Evolutionary conservation across 2,113 vertebrate genomes (phyloP).

Genomic region (Emydura subglobosa): DNA sequence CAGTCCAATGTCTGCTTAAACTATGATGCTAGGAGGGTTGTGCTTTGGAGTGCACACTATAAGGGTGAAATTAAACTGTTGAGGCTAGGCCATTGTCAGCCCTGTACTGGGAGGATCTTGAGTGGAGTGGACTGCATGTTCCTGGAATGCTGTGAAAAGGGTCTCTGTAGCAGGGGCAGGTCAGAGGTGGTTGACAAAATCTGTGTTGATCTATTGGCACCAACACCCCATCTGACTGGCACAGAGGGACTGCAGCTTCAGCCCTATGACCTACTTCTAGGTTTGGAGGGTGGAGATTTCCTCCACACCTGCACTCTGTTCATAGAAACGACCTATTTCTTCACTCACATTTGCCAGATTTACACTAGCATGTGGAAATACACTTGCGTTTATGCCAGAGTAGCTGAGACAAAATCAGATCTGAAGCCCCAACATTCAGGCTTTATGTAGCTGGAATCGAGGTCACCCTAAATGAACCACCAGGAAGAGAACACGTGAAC

Average conservation of each 20-base stretch:
- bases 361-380: fast-evolving
- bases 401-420: background rate
- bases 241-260: background rate
- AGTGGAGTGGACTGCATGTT: fast-evolving
- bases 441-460: background rate
- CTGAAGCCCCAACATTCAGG: background rate
- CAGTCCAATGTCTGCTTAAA: background rate
- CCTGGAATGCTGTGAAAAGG: background rate
- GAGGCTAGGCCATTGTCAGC: background rate
- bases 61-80: background rate
- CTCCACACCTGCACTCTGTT: background rate
- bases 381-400: background rate
- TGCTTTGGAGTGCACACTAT: background rate
- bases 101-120: background rate
- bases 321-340: fast-evolving
- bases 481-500: background rate
- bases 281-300: fast-evolving
- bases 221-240: background rate
- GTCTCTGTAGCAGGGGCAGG: background rate
- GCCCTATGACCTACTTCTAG: background rate
- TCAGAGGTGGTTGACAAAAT: background rate
- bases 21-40: background rate
- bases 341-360: fast-evolving
- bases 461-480: background rate
- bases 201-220: background rate